These are phyloP conservation scores for Bufo gargarizans DNA, from an alignment of 2,113 vertebrate species.

Conservation along the genomic window DNA sequence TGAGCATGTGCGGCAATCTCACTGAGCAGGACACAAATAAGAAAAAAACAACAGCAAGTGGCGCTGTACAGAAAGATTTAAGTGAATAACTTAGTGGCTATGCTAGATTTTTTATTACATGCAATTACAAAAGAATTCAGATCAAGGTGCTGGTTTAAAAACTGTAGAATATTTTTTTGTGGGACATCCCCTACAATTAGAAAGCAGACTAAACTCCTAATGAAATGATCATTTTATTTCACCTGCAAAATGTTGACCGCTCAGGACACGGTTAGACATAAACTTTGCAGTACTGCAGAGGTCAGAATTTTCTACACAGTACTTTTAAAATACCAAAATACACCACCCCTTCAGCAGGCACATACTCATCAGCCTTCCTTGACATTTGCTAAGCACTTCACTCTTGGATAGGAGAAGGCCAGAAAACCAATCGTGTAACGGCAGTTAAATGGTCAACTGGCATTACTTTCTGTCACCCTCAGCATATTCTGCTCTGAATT, in stretches of 20 bases:
- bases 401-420: neutral
- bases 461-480: conserved; percentile 52
- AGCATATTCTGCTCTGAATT: conserved; percentile 52
- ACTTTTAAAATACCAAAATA: neutral
- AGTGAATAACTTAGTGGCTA: too few relatives aligned
- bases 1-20: too few relatives aligned
- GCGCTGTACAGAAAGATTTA: too few relatives aligned
- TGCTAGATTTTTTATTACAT: too few relatives aligned
- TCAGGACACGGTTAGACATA: neutral
- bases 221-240: neutral
- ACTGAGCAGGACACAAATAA: too few relatives aligned
- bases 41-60: too few relatives aligned
- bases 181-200: too few relatives aligned
- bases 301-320: neutral
- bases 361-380: neutral
- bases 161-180: too few relatives aligned
- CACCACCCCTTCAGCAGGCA: neutral
- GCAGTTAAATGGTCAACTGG: conserved; percentile 52
- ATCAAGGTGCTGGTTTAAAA: too few relatives aligned
- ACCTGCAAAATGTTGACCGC: neutral
- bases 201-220: neutral
- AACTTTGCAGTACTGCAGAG: neutral
- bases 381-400: conserved; percentile 11
- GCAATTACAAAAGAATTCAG: too few relatives aligned
- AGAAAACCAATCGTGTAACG: conserved; percentile 10